Conservation (phyloP, 1,140 invertebrate species). For the Zaprionus inermis region DNA sequence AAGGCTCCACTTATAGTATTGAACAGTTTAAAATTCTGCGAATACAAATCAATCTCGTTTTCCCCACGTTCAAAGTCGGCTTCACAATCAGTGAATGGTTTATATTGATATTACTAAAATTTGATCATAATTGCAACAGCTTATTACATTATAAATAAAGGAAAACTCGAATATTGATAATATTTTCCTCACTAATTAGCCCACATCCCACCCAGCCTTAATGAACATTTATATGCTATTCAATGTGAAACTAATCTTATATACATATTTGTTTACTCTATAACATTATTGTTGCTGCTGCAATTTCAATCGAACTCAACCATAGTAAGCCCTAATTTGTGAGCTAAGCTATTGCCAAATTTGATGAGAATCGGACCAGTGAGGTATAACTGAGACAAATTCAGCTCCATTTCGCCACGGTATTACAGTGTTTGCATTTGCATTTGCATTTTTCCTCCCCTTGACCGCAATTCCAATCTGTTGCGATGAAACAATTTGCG, state of each 20-base stretch:
- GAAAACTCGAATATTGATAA: too few species aligned
- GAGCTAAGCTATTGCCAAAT: not conserved
- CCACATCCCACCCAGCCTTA: too few species aligned
- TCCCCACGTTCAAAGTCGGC: too few species aligned
- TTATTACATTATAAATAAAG: not conserved
- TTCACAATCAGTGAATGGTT: not conserved
- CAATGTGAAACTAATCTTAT: not conserved
- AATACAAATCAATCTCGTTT: too few species aligned
- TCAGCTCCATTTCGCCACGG: not conserved
- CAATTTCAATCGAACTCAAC: not conserved
- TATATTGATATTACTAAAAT: not conserved
- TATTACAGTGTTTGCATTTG: not conserved
- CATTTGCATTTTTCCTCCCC: not conserved
- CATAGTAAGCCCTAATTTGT: not conserved
- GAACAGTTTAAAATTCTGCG: too few species aligned
- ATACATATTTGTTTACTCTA: not conserved
- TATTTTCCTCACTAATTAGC: too few species aligned
- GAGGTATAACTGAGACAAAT: conserved; percentile 6
- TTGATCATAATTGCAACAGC: not conserved
- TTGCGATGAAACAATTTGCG: conserved; percentile 46
- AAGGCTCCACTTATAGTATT: too few species aligned
- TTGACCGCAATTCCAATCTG: conserved; percentile 25
- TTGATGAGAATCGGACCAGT: not conserved
- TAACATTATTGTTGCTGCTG: not conserved
- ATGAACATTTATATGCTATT: too few species aligned